phyloP scores from a whole-genome alignment of 2,797 vertebrate species.

The Anguilla megastoma region DNA sequence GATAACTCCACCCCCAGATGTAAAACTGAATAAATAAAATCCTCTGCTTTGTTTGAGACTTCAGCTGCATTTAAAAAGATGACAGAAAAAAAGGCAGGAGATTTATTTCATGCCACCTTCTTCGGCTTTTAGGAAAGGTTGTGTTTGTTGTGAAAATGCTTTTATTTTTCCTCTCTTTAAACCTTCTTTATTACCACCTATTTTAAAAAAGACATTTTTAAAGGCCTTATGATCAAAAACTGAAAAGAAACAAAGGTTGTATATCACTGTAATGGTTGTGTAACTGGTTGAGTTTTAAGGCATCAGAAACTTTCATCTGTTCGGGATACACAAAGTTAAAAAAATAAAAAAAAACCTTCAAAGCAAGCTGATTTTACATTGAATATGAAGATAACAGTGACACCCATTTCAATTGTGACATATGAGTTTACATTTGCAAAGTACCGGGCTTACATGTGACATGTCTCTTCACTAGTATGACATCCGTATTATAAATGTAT shows the following conservation, averaged over 20 bases:
- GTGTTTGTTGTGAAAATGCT: not conserved
- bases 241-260: not conserved
- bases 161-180: not conserved
- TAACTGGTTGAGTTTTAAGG: not conserved
- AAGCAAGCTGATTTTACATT: not conserved
- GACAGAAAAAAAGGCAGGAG: not conserved
- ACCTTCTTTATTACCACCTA: constrained; percentile 7
- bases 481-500: not conserved
- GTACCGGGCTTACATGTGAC: not conserved
- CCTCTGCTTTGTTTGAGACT: not conserved
- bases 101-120: not conserved
- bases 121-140: not conserved
- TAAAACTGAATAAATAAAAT: not conserved
- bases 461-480: not conserved
- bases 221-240: not conserved
- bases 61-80: not conserved
- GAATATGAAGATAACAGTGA: not conserved
- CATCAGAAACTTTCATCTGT: not conserved
- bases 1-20: not conserved
- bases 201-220: not conserved
- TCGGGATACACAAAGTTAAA: not conserved
- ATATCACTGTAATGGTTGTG: not conserved
- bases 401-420: not conserved
- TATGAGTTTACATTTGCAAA: not conserved
- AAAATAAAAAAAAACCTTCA: not conserved